A percentile compares a stretch with the other conserved stretches of the same genome.
Conservation (phyloP, 1,140 invertebrate species). For the Alviniconcha marisindica region DNA sequence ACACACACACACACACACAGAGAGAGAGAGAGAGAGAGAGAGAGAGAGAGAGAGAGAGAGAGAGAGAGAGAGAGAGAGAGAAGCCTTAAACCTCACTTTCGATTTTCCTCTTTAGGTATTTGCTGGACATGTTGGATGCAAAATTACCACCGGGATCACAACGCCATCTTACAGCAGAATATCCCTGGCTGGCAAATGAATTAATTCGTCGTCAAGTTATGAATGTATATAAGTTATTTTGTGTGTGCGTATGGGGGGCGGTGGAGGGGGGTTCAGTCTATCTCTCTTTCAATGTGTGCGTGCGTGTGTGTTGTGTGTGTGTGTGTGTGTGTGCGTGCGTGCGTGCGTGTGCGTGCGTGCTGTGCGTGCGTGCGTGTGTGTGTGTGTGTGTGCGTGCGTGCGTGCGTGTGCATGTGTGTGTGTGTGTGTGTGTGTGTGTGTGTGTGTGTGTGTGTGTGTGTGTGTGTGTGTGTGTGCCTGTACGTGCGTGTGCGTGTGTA, state of each 20-base stretch:
- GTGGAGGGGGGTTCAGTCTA: too few relatives aligned
- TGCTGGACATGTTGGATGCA: constrained; percentile 18
- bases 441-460: neutral
- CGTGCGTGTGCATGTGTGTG: neutral
- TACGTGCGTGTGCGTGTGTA: too few relatives aligned
- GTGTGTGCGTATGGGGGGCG: too few relatives aligned
- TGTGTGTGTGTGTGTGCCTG: neutral
- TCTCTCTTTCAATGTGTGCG: too few relatives aligned
- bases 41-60: constrained; percentile 1
- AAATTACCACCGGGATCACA: neutral
- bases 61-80: neutral
- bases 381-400: neutral
- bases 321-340: too few relatives aligned
- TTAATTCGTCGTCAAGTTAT: neutral
- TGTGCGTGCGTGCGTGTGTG: neutral
- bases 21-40: neutral
- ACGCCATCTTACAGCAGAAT: constrained; percentile 4
- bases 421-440: neutral
- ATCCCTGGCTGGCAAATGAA: constrained; percentile 14
- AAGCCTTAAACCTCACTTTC: neutral
- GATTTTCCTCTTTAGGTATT: constrained; percentile 4
- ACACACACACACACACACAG: neutral
- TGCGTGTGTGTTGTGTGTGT: too few relatives aligned
- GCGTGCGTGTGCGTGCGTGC: too few relatives aligned
- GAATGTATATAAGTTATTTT: too few relatives aligned